Percentiles rank a stretch among this genome's conserved stretches.
Evolutionary conservation across 2,797 vertebrate species (phyloP).

Genomic region (Oophaga sylvatica): DNA sequence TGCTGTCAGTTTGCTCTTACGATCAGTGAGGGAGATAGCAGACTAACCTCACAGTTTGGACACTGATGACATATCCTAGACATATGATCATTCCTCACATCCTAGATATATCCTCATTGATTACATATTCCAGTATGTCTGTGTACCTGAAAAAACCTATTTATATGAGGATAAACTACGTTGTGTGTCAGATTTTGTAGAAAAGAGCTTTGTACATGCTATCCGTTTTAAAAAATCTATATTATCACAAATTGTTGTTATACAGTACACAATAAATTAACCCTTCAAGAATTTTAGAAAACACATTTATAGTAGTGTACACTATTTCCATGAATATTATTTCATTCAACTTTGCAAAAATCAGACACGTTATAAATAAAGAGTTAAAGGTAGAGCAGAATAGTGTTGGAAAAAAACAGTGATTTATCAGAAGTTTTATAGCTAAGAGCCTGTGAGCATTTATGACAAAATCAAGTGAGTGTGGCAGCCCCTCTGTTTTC

Average conservation of each 20-base stretch:
- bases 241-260: not conserved
- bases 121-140: no score
- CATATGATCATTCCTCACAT: no score
- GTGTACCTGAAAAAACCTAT: no score
- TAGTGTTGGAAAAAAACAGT: slow-evolving; percentile 16
- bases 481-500: slow-evolving; percentile 27
- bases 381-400: slow-evolving; percentile 7
- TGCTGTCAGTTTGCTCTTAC: no score
- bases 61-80: no score
- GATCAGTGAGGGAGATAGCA: no score
- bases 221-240: not conserved
- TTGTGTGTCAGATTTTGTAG: not conserved
- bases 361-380: not conserved
- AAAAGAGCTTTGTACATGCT: not conserved
- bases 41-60: no score
- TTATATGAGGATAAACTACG: no score
- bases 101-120: no score
- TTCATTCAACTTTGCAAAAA: not conserved
- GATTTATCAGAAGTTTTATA: slow-evolving; percentile 35
- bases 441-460: slow-evolving; percentile 18
- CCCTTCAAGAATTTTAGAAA: not conserved
- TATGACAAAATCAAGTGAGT: slow-evolving; percentile 42
- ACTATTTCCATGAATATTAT: not conserved
- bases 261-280: not conserved
- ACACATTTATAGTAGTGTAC: not conserved